Conservation (phyloP, 2,888 invertebrate genomes). For the Allolobophora icterica region DNA sequence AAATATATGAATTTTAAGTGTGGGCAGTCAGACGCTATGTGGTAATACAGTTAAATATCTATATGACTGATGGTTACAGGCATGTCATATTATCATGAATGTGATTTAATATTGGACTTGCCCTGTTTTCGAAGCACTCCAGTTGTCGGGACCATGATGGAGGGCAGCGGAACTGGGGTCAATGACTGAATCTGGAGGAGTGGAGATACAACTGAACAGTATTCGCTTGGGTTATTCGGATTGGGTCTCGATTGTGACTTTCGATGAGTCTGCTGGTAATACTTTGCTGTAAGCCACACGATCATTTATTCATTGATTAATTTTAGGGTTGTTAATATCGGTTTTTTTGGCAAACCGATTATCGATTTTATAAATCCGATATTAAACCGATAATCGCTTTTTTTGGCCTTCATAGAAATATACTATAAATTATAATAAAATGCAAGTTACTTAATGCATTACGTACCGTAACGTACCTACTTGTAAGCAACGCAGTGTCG, state of each 20-base stretch:
- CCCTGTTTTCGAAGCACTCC: slow-evolving; percentile 80
- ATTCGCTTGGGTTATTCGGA: slow-evolving; percentile 86
- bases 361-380: no score
- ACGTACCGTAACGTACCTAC: no score
- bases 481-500: no score
- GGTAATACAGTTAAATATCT: not conserved
- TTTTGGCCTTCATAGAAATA: no score
- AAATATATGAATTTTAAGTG: not conserved
- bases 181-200: slow-evolving; percentile 73
- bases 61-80: not conserved
- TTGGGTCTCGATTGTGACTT: slow-evolving; percentile 69
- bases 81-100: not conserved
- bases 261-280: slow-evolving; percentile 13
- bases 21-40: not conserved
- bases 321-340: no score
- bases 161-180: slow-evolving; percentile 73
- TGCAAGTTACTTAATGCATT: no score
- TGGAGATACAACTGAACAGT: slow-evolving; percentile 83
- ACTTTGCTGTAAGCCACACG: not conserved
- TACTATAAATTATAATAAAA: no score
- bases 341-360: no score
- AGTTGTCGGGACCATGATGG: slow-evolving; percentile 77
- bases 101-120: slow-evolving; percentile 51
- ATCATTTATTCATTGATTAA: not conserved
- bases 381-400: no score